Base-by-base conservation (phyloP, 2,888 invertebrate species). In the Drosophila multiciliata region DNA sequence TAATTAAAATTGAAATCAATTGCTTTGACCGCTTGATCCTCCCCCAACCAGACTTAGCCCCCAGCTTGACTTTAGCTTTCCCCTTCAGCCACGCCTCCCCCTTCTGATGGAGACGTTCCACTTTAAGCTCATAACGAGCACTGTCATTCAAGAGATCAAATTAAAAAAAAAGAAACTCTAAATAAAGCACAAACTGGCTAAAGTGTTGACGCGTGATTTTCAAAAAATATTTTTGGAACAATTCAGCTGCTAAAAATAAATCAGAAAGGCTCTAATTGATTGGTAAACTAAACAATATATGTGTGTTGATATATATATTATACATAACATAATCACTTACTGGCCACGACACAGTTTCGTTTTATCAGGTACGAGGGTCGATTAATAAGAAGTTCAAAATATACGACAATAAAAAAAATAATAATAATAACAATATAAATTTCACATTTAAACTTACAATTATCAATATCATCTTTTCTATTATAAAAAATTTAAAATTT, bases 1-100 rank as follows among this genome's bases (percentile, higher is more conserved):
- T 87, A 88, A 86, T 86, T 84, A 84, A 82, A 78, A 86, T 78
- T 82, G 38, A 75, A 82, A 87, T 78, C 82, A 86, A 86, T 86
- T 86, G 88, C 64, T 59, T 59, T 61, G 45, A 54, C 57, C 62
- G 63, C 42, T 35, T 38, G 49, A 52, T 36, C 33, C 35, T 45
- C 55, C 36, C 29, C 45, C 32, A 35, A 7, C 53, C 11, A 29
- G n/a, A 29, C 26, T 55, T n/a, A 55, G 38, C 38, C 17, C 20
- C 23, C 38, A 23, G 15, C 7, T 12, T 42, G 42, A 42, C 32
- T 50, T 50, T 32, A 32, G 26, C 50, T 29, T 29, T 29, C 17
- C 17, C 49, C 26, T 17, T 26, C 29, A 49, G 23, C 49, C 26
- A 4, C 15, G 1, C 20, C 12, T 26, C 49, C 9, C 26, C 29